Evolutionary conservation across 2,888 invertebrate genomes (phyloP).

Genomic region (Nebria brevicollis): DNA sequence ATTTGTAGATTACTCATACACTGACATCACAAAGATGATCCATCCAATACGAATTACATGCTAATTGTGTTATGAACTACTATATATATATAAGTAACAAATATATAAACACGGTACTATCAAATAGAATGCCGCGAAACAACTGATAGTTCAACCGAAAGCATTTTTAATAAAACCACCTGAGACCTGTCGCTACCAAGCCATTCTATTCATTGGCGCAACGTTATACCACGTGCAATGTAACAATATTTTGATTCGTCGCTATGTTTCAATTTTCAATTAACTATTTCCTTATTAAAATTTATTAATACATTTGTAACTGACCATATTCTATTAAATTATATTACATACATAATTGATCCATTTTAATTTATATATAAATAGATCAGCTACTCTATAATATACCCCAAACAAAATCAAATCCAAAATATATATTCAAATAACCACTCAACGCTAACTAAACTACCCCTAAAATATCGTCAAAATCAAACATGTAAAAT

Average conservation of each 20-base stretch:
- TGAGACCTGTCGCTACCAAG: conserved; percentile 27
- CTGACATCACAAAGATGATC: conserved; percentile 31
- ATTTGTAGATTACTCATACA: conserved; percentile 9
- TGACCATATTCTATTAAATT: neutral
- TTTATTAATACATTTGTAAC: conserved; percentile 36
- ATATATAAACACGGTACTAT: conserved; percentile 28
- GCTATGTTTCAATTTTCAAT: conserved; percentile 33
- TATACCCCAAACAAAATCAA: too few relatives aligned
- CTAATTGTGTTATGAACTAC: conserved; percentile 4
- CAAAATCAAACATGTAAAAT: too few relatives aligned
- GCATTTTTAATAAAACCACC: conserved; percentile 46
- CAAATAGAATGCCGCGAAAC: conserved; percentile 39
- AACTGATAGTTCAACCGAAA: conserved; percentile 45
- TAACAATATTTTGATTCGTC: conserved; percentile 27
- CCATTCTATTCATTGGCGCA: conserved; percentile 41
- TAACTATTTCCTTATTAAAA: conserved; percentile 39
- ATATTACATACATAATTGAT: neutral
- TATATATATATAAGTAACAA: neutral
- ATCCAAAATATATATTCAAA: too few relatives aligned
- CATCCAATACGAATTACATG: neutral
- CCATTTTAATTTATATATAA: neutral
- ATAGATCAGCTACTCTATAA: too few relatives aligned
- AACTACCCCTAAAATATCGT: too few relatives aligned
- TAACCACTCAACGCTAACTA: too few relatives aligned
- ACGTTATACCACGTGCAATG: conserved; percentile 20